Evolutionary conservation across 1,140 invertebrate species (phyloP).

Genomic region (Hyles euphorbiae): DNA sequence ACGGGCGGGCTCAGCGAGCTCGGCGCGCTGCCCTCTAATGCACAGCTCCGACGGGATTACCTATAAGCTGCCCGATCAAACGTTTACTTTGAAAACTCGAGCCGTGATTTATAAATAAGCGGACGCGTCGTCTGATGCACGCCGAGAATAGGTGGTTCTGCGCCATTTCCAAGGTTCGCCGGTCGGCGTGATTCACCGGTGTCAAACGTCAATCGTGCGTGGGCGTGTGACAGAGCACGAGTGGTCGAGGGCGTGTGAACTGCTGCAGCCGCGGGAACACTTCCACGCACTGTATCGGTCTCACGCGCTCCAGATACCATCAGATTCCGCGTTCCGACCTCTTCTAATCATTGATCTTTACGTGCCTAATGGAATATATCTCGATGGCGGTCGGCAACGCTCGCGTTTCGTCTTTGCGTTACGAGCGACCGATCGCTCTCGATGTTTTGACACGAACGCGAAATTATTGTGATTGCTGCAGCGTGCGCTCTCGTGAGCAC

Average conservation of each 20-base stretch:
- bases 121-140: background rate
- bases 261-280: slow-evolving; percentile 21
- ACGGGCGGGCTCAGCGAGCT: slow-evolving; percentile 19
- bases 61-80: slow-evolving; percentile 36
- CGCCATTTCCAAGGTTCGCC: slow-evolving; percentile 10
- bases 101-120: slow-evolving; percentile 31
- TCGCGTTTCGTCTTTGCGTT: background rate
- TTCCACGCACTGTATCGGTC: slow-evolving; percentile 29
- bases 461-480: slow-evolving; percentile 52
- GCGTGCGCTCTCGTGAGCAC: slow-evolving; percentile 42
- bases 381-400: background rate
- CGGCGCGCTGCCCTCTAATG: slow-evolving; percentile 32
- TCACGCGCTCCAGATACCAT: slow-evolving; percentile 44
- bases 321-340: slow-evolving; percentile 24
- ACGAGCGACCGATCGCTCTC: slow-evolving; percentile 36
- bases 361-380: slow-evolving; percentile 26
- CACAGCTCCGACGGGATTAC: slow-evolving; percentile 44
- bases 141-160: slow-evolving; percentile 4
- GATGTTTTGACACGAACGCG: slow-evolving; percentile 48
- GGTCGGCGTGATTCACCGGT: slow-evolving; percentile 18
- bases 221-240: slow-evolving; percentile 31
- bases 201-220: slow-evolving; percentile 19
- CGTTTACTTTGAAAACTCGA: slow-evolving; percentile 29
- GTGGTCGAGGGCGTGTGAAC: slow-evolving; percentile 44
- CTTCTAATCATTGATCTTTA: slow-evolving; percentile 29